Evolutionary conservation across 1,140 invertebrate genomes (phyloP).

Genomic region (Bombus haemorrhoidalis): DNA sequence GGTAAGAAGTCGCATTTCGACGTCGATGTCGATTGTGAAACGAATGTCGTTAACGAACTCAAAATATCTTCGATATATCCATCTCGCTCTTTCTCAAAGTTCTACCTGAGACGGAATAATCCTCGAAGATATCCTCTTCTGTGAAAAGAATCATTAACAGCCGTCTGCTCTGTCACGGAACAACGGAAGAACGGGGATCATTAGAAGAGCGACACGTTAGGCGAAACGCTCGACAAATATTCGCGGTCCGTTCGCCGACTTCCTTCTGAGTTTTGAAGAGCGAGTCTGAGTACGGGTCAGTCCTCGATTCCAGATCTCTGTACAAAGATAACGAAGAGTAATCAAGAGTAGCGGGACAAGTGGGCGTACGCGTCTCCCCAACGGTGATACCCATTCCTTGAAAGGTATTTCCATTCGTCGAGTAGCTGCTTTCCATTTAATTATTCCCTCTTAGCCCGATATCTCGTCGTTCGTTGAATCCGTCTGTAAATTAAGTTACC

Average conservation of each 20-base stretch:
- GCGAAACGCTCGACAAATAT: conserved; percentile 26
- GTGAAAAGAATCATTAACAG: not conserved
- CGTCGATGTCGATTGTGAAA: not conserved
- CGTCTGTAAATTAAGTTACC: conserved; percentile 62
- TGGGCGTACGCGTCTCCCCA: conserved; percentile 1
- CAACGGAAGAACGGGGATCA: not conserved
- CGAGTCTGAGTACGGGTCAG: not conserved
- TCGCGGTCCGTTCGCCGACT: not conserved
- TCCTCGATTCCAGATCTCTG: conserved; percentile 12
- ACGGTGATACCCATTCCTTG: conserved; percentile 28
- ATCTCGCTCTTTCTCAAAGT: not conserved
- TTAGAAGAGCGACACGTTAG: not conserved
- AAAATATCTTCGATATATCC: not conserved
- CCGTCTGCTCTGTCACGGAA: not conserved
- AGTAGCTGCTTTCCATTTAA: conserved; percentile 60
- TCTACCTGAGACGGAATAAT: not conserved
- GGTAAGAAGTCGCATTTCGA: not conserved
- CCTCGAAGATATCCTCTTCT: not conserved
- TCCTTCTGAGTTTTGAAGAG: not conserved
- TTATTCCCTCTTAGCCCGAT: conserved; percentile 58
- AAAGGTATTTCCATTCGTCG: conserved; percentile 51
- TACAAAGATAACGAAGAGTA: conserved; percentile 53
- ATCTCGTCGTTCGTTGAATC: conserved; percentile 52
- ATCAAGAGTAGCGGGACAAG: conserved; percentile 22
- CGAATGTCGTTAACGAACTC: not conserved